Conservation (phyloP, 2,113 vertebrate genomes). For the Morphnarchus princeps region DNA sequence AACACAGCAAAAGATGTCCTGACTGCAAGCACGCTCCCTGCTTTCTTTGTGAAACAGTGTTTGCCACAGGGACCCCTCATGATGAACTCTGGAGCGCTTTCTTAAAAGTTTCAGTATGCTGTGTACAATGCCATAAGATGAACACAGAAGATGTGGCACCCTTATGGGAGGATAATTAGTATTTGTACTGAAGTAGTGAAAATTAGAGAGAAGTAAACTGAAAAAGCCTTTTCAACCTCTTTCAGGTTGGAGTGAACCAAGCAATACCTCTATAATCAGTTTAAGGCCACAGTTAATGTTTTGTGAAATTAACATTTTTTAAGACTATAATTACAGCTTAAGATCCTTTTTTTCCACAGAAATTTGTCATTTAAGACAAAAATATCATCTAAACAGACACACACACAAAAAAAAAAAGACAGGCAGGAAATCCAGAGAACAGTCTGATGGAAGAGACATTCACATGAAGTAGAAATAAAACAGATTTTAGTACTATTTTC, state of each 20-base stretch:
- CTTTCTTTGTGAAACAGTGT: not conserved
- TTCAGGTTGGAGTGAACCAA: not conserved
- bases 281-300: not conserved
- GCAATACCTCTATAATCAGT: not conserved
- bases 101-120: not conserved
- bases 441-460: not conserved
- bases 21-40: not conserved
- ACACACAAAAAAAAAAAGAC: not conserved
- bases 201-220: not conserved
- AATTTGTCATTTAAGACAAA: not conserved
- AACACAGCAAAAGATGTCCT: not conserved
- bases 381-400: not conserved
- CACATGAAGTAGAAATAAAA: not conserved
- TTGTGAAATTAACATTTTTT: not conserved
- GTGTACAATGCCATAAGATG: not conserved
- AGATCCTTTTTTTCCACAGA: not conserved
- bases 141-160: not conserved
- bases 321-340: not conserved
- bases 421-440: not conserved
- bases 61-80: not conserved
- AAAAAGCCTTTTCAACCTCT: not conserved
- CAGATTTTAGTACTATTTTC: not conserved
- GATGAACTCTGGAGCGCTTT: fast-evolving
- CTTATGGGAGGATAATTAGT: not conserved
- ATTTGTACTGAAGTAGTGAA: not conserved